A percentile compares a stretch with the other conserved stretches of the same genome.
phyloP scores from a whole-genome alignment of 2,797 vertebrate species.

The Gadopsis marmoratus region DNA sequence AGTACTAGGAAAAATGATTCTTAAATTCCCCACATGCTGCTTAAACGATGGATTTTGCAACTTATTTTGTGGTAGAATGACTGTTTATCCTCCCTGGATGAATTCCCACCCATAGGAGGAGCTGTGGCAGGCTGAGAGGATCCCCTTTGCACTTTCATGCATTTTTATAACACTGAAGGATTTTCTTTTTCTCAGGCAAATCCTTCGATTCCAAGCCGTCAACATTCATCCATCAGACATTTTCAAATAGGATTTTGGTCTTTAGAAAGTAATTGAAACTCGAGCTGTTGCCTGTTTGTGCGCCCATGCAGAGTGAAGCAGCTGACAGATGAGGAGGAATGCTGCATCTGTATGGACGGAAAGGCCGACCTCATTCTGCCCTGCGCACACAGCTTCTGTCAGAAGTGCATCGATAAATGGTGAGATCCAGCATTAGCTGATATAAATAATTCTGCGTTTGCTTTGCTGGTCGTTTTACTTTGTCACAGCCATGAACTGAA shows the following conservation, averaged over 20 bases:
- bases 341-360: constrained; percentile 98
- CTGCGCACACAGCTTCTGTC: constrained; percentile 97
- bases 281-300: not conserved
- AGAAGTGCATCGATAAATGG: constrained; percentile 99
- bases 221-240: not conserved
- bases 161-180: not conserved
- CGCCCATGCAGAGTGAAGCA: constrained; percentile 91
- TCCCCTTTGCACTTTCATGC: not conserved
- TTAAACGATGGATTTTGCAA: not conserved
- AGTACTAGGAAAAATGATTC: not conserved
- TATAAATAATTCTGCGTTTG: not conserved
- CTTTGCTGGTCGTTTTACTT: not conserved
- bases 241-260: not conserved
- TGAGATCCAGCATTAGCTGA: constrained; percentile 63
- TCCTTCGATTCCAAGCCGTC: not conserved
- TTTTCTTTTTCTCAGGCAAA: constrained; percentile 5
- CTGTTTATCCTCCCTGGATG: not conserved
- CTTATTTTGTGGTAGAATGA: not conserved
- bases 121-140: not conserved
- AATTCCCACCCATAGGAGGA: not conserved
- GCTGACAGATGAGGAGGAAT: constrained; percentile 97
- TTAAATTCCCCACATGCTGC: not conserved
- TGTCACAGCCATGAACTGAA: not conserved
- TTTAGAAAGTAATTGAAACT: not conserved
- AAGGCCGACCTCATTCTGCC: constrained; percentile 96